Percentiles rank a stretch among this genome's conserved stretches.
Evolutionary conservation across 2,888 invertebrate species (phyloP).

Genomic region (Monoplex corrugatus): DNA sequence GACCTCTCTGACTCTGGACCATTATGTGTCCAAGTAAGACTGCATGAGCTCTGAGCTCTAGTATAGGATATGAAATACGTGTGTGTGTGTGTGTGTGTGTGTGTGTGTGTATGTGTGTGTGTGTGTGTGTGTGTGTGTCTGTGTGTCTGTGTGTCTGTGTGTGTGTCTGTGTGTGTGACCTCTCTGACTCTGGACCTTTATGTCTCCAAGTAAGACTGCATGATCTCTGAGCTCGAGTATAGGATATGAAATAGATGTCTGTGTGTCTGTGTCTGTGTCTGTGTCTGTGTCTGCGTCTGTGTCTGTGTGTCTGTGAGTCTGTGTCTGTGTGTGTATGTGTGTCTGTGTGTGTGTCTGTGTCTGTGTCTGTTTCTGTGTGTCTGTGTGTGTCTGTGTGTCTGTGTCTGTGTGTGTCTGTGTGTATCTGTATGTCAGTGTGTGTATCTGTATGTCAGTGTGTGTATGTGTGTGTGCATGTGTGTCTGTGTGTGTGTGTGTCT

Average conservation of each 20-base stretch:
- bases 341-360: too few species aligned
- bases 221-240: neutral
- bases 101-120: neutral
- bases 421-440: neutral
- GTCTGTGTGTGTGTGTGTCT: neutral
- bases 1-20: slow-evolving; percentile 54
- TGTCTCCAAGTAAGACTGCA: slow-evolving; percentile 51
- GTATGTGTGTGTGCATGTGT: neutral
- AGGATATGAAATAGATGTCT: neutral
- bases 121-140: neutral
- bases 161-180: neutral
- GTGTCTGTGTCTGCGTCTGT: neutral
- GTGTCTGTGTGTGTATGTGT: neutral
- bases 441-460: too few species aligned
- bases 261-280: neutral
- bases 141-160: neutral
- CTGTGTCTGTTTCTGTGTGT: too few species aligned
- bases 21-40: slow-evolving; percentile 55
- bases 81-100: neutral
- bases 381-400: too few species aligned
- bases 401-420: neutral
- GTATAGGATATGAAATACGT: neutral
- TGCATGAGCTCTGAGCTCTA: neutral
- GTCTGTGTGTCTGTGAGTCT: neutral
- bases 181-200: slow-evolving; percentile 28